A percentile compares a stretch with the other conserved stretches of the same genome.
Evolutionary conservation across 1,140 invertebrate species (phyloP).

Genomic region (Physella acuta): DNA sequence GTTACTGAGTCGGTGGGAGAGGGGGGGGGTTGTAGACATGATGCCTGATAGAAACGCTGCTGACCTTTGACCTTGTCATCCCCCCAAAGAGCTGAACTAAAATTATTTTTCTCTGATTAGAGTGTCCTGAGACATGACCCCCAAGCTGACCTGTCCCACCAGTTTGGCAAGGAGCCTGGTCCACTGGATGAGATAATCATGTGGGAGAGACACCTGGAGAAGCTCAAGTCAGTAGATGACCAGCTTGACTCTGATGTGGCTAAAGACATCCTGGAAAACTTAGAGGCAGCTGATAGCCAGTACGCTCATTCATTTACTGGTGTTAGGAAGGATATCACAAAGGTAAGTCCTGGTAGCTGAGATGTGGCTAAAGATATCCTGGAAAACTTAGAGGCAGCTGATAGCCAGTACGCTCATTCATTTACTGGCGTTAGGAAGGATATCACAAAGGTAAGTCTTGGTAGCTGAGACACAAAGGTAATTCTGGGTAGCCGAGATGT

Average conservation of each 20-base stretch:
- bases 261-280: slow-evolving; percentile 56
- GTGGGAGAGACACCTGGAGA: slow-evolving; percentile 54
- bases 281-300: slow-evolving; percentile 55
- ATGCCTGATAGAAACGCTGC: too few relatives aligned
- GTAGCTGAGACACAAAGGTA: too few relatives aligned
- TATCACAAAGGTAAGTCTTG: slow-evolving; percentile 51
- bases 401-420: slow-evolving; percentile 56
- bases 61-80: too few relatives aligned
- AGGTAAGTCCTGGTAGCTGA: slow-evolving; percentile 40
- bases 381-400: slow-evolving; percentile 54
- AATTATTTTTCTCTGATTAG: slow-evolving; percentile 37
- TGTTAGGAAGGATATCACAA: slow-evolving; percentile 54
- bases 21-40: too few relatives aligned
- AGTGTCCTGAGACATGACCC: slow-evolving; percentile 53
- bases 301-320: slow-evolving; percentile 56
- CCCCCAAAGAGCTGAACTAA: too few relatives aligned
- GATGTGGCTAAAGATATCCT: slow-evolving; percentile 57
- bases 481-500: too few relatives aligned
- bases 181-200: slow-evolving; percentile 57
- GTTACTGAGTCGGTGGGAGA: too few relatives aligned
- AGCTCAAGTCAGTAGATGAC: slow-evolving; percentile 52
- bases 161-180: slow-evolving; percentile 51
- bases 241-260: slow-evolving; percentile 56
- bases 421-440: slow-evolving; percentile 55
- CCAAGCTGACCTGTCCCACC: slow-evolving; percentile 47